Base-by-base conservation (phyloP, 2,113 vertebrate genomes). In the Lagopus leucura region DNA sequence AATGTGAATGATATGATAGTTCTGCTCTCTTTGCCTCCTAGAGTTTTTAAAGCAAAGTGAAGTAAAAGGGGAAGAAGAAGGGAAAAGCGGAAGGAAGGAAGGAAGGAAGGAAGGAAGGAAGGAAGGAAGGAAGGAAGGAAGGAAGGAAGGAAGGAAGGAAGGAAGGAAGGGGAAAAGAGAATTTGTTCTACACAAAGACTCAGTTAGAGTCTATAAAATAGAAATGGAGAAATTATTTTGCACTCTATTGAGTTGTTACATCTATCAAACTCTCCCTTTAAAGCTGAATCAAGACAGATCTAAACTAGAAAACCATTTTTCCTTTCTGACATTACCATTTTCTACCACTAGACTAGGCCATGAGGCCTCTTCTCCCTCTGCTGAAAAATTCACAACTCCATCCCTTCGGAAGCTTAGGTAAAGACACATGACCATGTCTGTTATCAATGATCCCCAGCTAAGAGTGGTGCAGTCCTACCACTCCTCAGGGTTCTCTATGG, bases 351-450 rank as follows among this genome's bases (percentile, higher is more conserved):
- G 8, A 52, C 32, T 40, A 42, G 8, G 28, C 24, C 24, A 8
- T 4, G n/a, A 87, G 15, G 12, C 48, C 8, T 64, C 25, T 30
- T 43, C 14, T 73, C 25, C 17, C 24, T 19, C 21, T 2, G 1
- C 28, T 36, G 40, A 45, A 17, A 45, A 28, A 50, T 8, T 15
- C 52, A 12, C 14, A 78, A 65, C 10, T 34, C 20, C 4, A 8
- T 27, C 34, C 28, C 27, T 65, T 74, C 5, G 19, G 47, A 78
- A 60, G 18, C 71, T 57, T 20, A 4, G 18, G 45, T 75, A 7
- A 88, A 78, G 25, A 19, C 43, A 19, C 0, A 0, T 4, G 3
- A 17, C 9, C 5, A 0, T 50, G 10, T 50, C 16, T 66, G 10
- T 55, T 67, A 15, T 10, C 0, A 43, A 18, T 1, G 12, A 55